phyloP scores from a whole-genome alignment of 2,113 vertebrate species.

The Dryoscopus gambensis region DNA sequence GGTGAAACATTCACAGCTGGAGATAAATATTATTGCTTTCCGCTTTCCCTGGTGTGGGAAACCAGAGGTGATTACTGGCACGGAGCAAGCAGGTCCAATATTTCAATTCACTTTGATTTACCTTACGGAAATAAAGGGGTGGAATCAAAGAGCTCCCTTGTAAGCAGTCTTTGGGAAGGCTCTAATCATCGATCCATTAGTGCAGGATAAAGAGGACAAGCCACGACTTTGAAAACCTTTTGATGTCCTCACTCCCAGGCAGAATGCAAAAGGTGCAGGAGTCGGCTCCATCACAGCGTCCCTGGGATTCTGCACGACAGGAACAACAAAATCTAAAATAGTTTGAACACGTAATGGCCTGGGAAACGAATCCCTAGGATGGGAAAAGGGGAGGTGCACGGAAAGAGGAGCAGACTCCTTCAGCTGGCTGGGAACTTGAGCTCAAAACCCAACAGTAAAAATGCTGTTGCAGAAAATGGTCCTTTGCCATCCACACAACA shows the following conservation, averaged over 20 bases:
- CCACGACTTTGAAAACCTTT: not conserved
- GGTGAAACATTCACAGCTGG: not conserved
- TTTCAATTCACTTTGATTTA: not conserved
- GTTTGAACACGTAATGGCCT: not conserved
- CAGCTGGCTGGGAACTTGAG: not conserved
- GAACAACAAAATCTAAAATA: not conserved
- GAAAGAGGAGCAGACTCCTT: not conserved
- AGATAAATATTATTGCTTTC: not conserved
- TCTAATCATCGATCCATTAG: not conserved
- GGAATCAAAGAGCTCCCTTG: not conserved
- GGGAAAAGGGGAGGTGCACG: not conserved
- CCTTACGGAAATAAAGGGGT: not conserved
- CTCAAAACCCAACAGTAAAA: not conserved
- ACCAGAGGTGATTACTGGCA: not conserved
- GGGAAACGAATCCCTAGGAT: not conserved
- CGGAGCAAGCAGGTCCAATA: not conserved
- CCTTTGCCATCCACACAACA: accelerated
- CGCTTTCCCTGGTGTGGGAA: not conserved
- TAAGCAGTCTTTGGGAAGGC: not conserved
- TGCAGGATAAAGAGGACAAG: not conserved
- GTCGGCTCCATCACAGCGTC: not conserved
- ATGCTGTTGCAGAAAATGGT: not conserved
- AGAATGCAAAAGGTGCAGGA: not conserved
- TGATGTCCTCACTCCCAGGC: not conserved
- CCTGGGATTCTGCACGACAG: not conserved